Evolutionary conservation across 2,888 invertebrate genomes (phyloP).

Genomic region (Yponomeuta evonymella): DNA sequence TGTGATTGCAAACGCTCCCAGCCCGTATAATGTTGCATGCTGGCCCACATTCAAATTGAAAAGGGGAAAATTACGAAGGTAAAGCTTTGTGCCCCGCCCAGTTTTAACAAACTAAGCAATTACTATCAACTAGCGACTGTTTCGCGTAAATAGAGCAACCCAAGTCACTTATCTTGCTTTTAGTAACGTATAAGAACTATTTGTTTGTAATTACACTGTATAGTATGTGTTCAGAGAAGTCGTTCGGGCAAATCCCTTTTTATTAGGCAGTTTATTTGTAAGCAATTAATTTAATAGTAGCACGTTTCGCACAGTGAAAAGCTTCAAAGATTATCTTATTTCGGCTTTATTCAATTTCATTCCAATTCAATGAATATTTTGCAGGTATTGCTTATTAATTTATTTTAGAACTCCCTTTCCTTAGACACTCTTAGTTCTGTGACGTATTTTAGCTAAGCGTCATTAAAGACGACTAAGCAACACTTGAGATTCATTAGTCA

Average conservation of each 20-base stretch:
- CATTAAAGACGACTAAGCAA: background rate
- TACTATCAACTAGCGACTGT: background rate
- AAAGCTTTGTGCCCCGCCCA: background rate
- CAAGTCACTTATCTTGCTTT: background rate
- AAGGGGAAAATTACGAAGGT: background rate
- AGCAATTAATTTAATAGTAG: background rate
- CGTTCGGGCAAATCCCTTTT: background rate
- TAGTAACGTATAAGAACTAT: background rate
- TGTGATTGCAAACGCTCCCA: slow-evolving; percentile 16
- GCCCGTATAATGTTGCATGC: slow-evolving; percentile 15
- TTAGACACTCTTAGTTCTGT: too few relatives aligned
- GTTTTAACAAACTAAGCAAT: background rate
- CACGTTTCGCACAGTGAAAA: background rate
- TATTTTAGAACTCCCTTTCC: too few relatives aligned
- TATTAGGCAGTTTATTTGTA: background rate
- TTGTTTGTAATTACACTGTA: background rate
- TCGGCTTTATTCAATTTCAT: background rate
- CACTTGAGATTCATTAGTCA: background rate
- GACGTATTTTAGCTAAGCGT: background rate
- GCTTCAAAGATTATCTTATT: background rate
- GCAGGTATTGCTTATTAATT: too few relatives aligned
- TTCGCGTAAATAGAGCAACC: background rate
- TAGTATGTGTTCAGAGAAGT: background rate
- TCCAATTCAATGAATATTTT: background rate
- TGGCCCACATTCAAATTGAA: slow-evolving; percentile 12